phyloP scores from a whole-genome alignment of 2,888 invertebrate genomes.

The Epinotia demarniana region DNA sequence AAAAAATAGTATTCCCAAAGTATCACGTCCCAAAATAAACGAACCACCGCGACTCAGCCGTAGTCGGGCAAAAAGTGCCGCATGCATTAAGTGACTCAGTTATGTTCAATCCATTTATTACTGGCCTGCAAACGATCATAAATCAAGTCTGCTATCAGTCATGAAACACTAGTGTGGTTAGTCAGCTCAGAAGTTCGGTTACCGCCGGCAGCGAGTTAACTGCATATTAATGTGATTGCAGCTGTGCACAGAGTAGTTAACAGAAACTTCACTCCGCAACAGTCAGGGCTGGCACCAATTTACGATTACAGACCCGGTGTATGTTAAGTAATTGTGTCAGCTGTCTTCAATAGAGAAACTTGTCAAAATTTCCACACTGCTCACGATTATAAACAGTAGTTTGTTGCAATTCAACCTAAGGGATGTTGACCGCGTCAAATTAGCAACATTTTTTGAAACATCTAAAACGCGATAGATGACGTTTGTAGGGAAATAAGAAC shows the following conservation, averaged over 20 bases:
- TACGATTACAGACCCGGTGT: not conserved
- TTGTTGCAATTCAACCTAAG: too few species aligned
- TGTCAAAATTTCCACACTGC: too few species aligned
- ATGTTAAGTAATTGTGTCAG: too few species aligned
- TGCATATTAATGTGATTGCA: slow-evolving; percentile 7
- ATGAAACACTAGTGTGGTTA: not conserved
- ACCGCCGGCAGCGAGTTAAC: not conserved
- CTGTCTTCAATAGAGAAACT: too few species aligned
- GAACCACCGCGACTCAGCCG: too few species aligned
- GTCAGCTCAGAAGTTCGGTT: not conserved
- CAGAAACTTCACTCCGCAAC: not conserved
- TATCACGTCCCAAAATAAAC: too few species aligned
- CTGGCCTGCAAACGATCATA: not conserved
- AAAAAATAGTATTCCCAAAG: too few species aligned
- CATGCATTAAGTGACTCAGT: not conserved
- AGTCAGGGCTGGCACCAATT: not conserved
- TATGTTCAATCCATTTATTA: not conserved
- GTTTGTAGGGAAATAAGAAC: too few species aligned
- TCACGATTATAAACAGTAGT: too few species aligned
- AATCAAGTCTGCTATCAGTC: not conserved
- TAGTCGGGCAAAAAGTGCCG: not conserved
- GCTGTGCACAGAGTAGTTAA: not conserved
- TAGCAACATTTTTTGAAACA: too few species aligned
- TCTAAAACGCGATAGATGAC: too few species aligned
- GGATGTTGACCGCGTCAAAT: too few species aligned